A percentile compares a stretch with the other conserved stretches of the same genome.
Evolutionary conservation across 2,113 vertebrate species (phyloP).

Genomic region (Australoheros scitulus): DNA sequence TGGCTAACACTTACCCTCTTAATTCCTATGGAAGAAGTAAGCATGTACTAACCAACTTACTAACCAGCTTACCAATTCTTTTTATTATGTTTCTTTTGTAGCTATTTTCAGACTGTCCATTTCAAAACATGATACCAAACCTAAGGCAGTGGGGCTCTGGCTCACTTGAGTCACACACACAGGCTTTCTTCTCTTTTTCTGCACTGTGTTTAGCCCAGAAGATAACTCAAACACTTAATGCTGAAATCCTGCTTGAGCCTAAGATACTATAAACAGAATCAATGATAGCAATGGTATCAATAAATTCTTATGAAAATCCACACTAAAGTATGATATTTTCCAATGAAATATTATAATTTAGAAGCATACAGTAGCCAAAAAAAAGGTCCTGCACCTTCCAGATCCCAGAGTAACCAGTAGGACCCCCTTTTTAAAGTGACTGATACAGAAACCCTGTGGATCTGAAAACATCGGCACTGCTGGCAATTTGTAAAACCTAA

Average conservation of each 20-base stretch:
- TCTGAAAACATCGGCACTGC: not conserved
- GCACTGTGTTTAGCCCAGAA: not conserved
- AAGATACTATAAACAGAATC: not conserved
- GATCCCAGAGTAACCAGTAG: not conserved
- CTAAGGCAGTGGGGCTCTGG: rapidly evolving
- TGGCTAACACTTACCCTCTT: not conserved
- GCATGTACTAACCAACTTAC: not conserved
- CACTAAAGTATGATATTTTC: no score
- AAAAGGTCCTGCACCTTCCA: not conserved
- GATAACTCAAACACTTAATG: not conserved
- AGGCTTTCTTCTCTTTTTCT: not conserved
- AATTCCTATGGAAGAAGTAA: not conserved
- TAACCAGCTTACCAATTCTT: not conserved
- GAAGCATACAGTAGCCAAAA: no score
- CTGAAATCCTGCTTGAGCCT: not conserved
- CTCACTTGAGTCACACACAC: not conserved
- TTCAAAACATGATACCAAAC: not conserved
- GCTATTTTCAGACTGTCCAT: not conserved
- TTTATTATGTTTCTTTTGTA: not conserved
- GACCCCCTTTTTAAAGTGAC: not conserved
- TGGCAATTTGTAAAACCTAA: not conserved
- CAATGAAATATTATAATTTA: no score
- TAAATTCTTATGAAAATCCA: no score
- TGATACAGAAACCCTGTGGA: not conserved
- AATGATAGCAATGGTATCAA: no score